Conservation (phyloP, 2,888 invertebrate genomes). For the Leucoptera coffeella region DNA sequence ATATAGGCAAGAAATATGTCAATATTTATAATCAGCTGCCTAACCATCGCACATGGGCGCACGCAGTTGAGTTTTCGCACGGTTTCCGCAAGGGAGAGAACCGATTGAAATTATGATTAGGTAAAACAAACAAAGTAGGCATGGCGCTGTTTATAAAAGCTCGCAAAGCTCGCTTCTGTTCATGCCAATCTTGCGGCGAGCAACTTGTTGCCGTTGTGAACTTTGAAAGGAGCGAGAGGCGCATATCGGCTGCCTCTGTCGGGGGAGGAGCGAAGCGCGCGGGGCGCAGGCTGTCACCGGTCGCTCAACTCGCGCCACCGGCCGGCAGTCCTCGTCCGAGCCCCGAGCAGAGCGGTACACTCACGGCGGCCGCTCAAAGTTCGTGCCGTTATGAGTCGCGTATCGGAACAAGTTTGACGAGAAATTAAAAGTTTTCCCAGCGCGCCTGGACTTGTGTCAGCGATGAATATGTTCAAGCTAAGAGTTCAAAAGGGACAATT, state of each 20-base stretch:
- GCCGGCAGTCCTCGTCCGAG: slow-evolving; percentile 26
- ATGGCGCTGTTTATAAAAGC: slow-evolving; percentile 51
- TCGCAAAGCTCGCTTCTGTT: slow-evolving; percentile 48
- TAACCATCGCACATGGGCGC: too few species aligned
- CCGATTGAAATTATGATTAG: slow-evolving; percentile 44
- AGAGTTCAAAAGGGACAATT: slow-evolving; percentile 42
- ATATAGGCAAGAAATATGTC: too few species aligned
- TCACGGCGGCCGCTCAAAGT: slow-evolving; percentile 15
- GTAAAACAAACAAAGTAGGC: slow-evolving; percentile 46
- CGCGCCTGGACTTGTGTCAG: slow-evolving; percentile 21
- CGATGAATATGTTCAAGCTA: slow-evolving; percentile 16
- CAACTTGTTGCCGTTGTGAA: slow-evolving; percentile 51
- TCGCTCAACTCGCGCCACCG: slow-evolving; percentile 23
- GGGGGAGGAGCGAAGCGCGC: slow-evolving; percentile 45
- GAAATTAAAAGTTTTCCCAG: slow-evolving; percentile 47
- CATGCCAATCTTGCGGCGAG: slow-evolving; percentile 48
- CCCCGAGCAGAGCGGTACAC: slow-evolving; percentile 20
- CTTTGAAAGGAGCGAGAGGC: slow-evolving; percentile 27
- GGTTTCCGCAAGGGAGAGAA: slow-evolving; percentile 18
- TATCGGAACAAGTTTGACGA: slow-evolving; percentile 52
- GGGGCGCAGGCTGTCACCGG: slow-evolving; percentile 36
- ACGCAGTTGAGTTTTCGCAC: slow-evolving; percentile 16
- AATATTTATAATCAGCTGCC: too few species aligned
- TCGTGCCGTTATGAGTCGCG: slow-evolving; percentile 44
- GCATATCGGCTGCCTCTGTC: slow-evolving; percentile 26